phyloP scores from a whole-genome alignment of 1,140 invertebrate genomes.

The Vollenhovia emeryi region DNA sequence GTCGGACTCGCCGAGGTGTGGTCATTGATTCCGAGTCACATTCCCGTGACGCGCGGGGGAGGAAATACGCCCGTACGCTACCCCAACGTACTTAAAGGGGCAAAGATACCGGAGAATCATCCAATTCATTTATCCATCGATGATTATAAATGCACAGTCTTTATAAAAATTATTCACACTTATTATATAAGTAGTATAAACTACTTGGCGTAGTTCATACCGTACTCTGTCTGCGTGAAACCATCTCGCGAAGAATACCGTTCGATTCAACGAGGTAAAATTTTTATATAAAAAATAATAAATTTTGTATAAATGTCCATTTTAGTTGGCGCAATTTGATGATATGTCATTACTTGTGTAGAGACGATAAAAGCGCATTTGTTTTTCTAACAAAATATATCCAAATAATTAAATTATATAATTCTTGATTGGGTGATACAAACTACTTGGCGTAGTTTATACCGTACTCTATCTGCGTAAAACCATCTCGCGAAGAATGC shows the following conservation, averaged over 20 bases:
- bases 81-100: not conserved
- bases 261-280: not conserved
- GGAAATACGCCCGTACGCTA: not conserved
- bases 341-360: no score
- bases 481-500: not conserved
- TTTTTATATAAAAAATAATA: no score
- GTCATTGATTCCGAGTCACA: constrained; percentile 55
- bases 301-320: no score
- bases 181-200: no score
- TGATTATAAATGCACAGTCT: not conserved
- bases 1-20: constrained; percentile 3
- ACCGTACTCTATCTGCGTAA: not conserved
- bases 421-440: no score
- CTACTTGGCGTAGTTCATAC: not conserved
- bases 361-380: no score
- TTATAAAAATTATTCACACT: no score
- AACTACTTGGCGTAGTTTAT: not conserved
- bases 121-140: not conserved
- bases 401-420: no score
- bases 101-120: not conserved
- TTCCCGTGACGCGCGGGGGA: not conserved
- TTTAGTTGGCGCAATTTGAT: no score
- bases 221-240: not conserved
- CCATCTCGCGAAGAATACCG: not conserved
- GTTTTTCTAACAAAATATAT: no score